Base-by-base conservation (phyloP, 1,140 invertebrate species). In the Piezodorus guildinii region DNA sequence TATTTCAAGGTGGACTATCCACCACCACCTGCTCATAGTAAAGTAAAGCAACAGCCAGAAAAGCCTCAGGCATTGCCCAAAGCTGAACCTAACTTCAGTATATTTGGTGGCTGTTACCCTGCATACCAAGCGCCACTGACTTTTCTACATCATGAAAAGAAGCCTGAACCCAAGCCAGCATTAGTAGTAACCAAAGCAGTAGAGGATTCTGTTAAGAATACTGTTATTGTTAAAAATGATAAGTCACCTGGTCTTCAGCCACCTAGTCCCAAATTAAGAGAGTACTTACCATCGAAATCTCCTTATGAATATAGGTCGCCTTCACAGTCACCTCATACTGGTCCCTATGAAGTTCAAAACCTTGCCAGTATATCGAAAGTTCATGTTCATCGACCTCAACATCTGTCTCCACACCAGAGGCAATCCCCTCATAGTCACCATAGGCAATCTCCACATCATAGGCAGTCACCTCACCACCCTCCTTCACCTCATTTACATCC, bases 211-310 rank as follows among this genome's bases (percentile, higher is more conserved):
- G 30, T 81, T 66, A 87, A 87, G 70, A 86, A 81, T 71, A 85
- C 85, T 71, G 86, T 88, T 68, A 87, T 87, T 73, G 85, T 87
- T 21, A 87, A 87, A 74, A 85, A 87, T 72, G 85, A 87, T 66
- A 83, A 85, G 70, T 77, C 77, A 43, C 74, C 81, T 62, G 62
- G 80, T 17, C 58, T 84, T 67, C 75, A 76, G 9, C 80, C 83
- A 15, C 80, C 83, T 14, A 79, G 79, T 70, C 80, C 80, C 15
- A 86, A 86, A 71, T 73, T 80, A 51, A 73, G 79, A 17, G 69
- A 67, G 23, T 79, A 81, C 64, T 73, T 84, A 62, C 80, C 79
- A 62, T 78, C 81, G 17, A 78, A 76, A 60, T 63, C 64, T 6
- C 70, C 75, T 15, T 81, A 81, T 70, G 79, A 82, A 64, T 81